Evolutionary conservation across 2,113 vertebrate genomes (phyloP).

Genomic region (Paradoxurus hermaphroditus): DNA sequence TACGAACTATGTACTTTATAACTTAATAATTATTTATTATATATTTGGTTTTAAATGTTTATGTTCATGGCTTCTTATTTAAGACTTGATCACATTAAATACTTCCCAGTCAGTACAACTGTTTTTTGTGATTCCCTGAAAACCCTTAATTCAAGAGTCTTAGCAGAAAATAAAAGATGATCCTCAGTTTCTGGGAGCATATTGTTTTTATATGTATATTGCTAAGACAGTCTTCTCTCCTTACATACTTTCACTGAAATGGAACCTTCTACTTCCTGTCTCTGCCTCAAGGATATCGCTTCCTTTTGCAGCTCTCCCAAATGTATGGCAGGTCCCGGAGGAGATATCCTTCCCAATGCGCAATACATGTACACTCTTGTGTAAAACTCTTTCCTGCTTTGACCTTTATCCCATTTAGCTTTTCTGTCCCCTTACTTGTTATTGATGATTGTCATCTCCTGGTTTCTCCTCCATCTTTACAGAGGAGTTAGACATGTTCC

Average conservation of each 20-base stretch:
- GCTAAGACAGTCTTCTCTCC: not conserved
- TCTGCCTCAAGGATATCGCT: not conserved
- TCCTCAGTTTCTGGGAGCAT: not conserved
- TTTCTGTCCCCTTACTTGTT: not conserved
- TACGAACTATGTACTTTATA: slow-evolving; percentile 76
- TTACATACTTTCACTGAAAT: not conserved
- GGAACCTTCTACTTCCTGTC: not conserved
- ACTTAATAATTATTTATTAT: slow-evolving; percentile 88
- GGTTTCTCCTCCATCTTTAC: not conserved
- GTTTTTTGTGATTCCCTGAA: slow-evolving; percentile 64
- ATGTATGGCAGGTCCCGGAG: not conserved
- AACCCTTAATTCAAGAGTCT: not conserved
- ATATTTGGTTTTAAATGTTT: slow-evolving; percentile 78
- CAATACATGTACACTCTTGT: too few relatives aligned
- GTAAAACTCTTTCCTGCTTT: not conserved
- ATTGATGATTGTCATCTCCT: not conserved
- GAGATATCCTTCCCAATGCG: not conserved
- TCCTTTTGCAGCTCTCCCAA: not conserved
- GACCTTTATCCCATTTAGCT: not conserved
- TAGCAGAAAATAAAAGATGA: not conserved
- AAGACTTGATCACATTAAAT: slow-evolving; percentile 81
- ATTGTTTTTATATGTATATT: not conserved
- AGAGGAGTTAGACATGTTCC: not conserved
- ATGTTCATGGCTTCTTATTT: slow-evolving; percentile 81
- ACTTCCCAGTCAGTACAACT: slow-evolving; percentile 42